Evolutionary conservation across 2,113 vertebrate species (phyloP).

Genomic region (Festucalex cinctus): DNA sequence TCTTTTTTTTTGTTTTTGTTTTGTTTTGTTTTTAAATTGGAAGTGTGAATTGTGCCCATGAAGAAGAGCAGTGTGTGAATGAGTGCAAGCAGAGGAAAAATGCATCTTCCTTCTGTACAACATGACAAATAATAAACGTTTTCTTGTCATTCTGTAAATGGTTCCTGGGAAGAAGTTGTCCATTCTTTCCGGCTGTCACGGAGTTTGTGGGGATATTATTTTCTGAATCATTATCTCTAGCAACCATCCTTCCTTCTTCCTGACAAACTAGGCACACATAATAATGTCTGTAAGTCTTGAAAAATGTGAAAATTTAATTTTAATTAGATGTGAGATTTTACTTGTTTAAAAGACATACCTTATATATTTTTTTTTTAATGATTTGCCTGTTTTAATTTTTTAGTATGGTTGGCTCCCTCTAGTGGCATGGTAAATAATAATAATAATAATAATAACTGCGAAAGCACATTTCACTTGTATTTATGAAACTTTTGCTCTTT

Average conservation of each 20-base stretch:
- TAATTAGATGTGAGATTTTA: background rate
- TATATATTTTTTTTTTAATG: too few relatives aligned
- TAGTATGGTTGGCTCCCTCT: too few relatives aligned
- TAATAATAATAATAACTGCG: too few relatives aligned
- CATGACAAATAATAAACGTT: slow-evolving; percentile 50
- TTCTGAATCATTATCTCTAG: slow-evolving; percentile 58
- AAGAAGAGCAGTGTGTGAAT: slow-evolving; percentile 20
- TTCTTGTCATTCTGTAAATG: slow-evolving; percentile 31
- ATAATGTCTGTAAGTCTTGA: background rate
- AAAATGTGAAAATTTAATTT: background rate
- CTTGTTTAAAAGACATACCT: too few relatives aligned
- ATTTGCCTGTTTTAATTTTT: background rate
- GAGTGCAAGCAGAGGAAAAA: slow-evolving; percentile 30
- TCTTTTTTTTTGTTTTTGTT: slow-evolving; percentile 13
- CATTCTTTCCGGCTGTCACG: slow-evolving; percentile 5
- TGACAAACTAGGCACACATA: background rate
- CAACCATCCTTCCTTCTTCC: slow-evolving; percentile 32
- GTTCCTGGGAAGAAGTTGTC: slow-evolving; percentile 6
- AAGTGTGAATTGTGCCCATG: slow-evolving; percentile 31
- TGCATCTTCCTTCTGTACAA: slow-evolving; percentile 50
- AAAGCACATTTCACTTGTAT: too few relatives aligned
- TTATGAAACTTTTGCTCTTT: too few relatives aligned
- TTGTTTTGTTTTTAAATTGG: slow-evolving; percentile 18
- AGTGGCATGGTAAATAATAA: too few relatives aligned
- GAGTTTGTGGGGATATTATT: slow-evolving; percentile 21